Conservation (phyloP, 2,797 vertebrate genomes). For the Channallabes apus region DNA sequence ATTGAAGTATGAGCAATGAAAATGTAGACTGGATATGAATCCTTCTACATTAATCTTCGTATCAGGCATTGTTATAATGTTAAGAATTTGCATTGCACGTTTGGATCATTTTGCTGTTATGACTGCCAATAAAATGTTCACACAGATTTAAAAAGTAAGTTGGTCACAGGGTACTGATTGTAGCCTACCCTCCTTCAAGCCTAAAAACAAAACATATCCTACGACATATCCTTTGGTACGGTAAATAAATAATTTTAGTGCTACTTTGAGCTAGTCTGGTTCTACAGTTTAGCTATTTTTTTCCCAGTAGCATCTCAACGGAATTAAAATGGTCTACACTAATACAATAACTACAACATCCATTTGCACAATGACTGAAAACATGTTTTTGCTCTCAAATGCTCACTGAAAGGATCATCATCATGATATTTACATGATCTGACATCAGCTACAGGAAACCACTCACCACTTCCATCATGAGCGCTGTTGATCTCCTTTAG, state of each 20-base stretch:
- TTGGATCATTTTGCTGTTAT: not conserved
- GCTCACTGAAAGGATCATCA: not conserved
- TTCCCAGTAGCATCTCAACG: not conserved
- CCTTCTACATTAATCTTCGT: not conserved
- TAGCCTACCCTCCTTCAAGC: not conserved
- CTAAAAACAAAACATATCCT: not conserved
- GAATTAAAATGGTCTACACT: not conserved
- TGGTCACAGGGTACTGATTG: not conserved
- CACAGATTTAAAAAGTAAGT: not conserved
- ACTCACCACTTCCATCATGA: conserved; percentile 65
- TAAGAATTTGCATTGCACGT: not conserved
- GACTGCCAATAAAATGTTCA: not conserved
- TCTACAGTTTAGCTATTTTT: not conserved
- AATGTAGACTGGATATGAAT: too few species aligned
- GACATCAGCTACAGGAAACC: conserved; percentile 43
- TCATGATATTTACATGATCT: conserved; percentile 12
- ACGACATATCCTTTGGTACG: not conserved
- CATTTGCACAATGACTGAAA: not conserved
- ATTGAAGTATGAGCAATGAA: too few species aligned
- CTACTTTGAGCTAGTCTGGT: not conserved
- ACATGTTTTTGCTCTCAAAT: not conserved
- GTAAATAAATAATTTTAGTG: not conserved
- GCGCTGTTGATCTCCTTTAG: conserved; percentile 49
- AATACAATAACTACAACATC: not conserved
- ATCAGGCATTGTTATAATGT: not conserved